Evolutionary conservation across 2,797 vertebrate genomes (phyloP).

Genomic region (Remorina albescens): DNA sequence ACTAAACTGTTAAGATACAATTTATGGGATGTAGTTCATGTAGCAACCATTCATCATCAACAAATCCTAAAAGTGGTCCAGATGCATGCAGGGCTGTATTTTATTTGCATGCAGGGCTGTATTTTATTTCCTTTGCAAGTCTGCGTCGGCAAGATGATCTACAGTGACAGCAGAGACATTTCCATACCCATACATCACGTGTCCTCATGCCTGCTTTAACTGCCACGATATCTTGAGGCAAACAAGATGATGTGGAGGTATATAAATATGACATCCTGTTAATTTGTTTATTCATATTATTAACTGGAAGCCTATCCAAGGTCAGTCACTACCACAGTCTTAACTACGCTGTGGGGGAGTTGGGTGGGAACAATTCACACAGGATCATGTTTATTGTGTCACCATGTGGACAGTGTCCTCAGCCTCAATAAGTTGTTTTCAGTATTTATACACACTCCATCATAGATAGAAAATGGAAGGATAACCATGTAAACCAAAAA

Average conservation of each 20-base stretch:
- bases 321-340: conserved; percentile 14
- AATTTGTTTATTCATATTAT: conserved; percentile 23
- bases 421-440: neutral
- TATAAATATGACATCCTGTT: conserved; percentile 33
- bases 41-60: neutral
- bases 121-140: neutral
- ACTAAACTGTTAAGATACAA: neutral
- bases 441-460: neutral
- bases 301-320: neutral
- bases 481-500: neutral
- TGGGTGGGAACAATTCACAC: conserved; percentile 12
- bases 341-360: neutral
- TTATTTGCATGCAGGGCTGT: neutral
- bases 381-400: conserved; percentile 5
- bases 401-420: neutral
- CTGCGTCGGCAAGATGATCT: too few species aligned
- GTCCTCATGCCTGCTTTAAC: neutral
- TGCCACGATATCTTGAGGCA: neutral
- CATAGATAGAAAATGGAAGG: neutral
- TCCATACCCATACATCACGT: neutral
- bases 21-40: neutral
- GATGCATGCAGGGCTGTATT: neutral
- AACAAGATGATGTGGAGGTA: conserved; percentile 7
- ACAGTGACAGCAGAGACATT: too few species aligned
- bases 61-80: neutral